Evolutionary conservation across 2,888 invertebrate genomes (phyloP).

Genomic region (Tolmerus cingulatus): DNA sequence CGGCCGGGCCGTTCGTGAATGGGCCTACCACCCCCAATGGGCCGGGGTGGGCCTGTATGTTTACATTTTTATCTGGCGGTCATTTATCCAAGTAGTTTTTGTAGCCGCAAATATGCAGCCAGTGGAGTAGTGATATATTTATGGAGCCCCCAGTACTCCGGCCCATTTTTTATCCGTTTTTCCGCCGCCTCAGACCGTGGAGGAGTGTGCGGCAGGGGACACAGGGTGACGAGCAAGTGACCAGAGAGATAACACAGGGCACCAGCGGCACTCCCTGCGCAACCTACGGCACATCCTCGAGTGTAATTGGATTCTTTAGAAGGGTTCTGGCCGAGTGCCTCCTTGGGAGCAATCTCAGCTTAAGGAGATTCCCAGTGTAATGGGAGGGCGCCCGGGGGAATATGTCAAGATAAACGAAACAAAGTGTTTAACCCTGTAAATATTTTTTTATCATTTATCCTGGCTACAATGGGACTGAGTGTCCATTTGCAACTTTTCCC

Average conservation of each 20-base stretch:
- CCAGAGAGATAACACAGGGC: conserved; percentile 9
- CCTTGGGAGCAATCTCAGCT: conserved; percentile 3
- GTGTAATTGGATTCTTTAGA: conserved; percentile 25
- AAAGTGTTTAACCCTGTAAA: conserved; percentile 36
- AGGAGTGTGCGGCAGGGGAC: background rate
- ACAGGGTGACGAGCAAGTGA: conserved; percentile 21
- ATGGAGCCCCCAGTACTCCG: background rate
- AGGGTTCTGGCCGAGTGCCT: conserved; percentile 8
- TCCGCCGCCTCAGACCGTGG: background rate
- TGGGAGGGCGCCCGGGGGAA: conserved; percentile 5
- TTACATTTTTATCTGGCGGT: conserved; percentile 27
- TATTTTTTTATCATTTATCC: conserved; percentile 41
- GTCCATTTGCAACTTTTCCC: conserved; percentile 44
- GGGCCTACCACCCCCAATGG: background rate
- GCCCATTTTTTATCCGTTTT: conserved; percentile 15
- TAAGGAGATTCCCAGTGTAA: conserved; percentile 6
- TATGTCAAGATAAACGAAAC: conserved; percentile 42
- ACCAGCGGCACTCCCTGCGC: background rate
- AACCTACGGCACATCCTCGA: background rate
- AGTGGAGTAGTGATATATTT: conserved; percentile 14
- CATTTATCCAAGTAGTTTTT: conserved; percentile 31
- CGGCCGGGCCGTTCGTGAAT: background rate
- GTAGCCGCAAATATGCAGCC: conserved; percentile 11
- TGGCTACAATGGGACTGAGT: conserved; percentile 1
- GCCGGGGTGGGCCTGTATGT: background rate